Percentiles rank a stretch among this genome's conserved stretches.
Conservation (phyloP, 1,140 invertebrate species). For the Lepidurus couesii region DNA sequence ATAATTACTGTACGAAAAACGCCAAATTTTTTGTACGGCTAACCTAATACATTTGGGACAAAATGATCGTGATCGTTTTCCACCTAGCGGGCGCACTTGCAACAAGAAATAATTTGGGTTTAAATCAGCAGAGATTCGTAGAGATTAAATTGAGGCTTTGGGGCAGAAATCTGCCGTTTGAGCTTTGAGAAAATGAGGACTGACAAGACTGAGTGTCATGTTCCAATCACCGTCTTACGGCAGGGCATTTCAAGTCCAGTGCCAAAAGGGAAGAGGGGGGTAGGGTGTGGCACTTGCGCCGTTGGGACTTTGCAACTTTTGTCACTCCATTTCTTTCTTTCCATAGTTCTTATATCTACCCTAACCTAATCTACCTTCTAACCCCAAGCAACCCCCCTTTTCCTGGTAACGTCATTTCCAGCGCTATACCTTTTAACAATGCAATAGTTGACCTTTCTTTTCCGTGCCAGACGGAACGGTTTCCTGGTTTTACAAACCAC, state of each 20-base stretch:
- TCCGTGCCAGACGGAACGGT: not conserved
- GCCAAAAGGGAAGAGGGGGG: not conserved
- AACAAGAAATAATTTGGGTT: too few relatives aligned
- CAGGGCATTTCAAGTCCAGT: not conserved
- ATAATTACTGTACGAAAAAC: not conserved
- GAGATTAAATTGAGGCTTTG: not conserved
- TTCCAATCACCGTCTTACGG: slow-evolving; percentile 3
- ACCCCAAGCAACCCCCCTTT: not conserved
- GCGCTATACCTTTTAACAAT: not conserved
- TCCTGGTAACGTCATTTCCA: not conserved
- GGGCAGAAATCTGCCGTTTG: not conserved
- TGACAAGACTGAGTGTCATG: not conserved
- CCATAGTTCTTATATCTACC: not conserved
- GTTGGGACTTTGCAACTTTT: not conserved
- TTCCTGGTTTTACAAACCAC: slow-evolving; percentile 10
- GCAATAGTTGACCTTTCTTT: slow-evolving; percentile 2
- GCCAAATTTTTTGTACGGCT: not conserved
- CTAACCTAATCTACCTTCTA: not conserved
- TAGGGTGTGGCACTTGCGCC: not conserved
- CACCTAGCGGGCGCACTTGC: not conserved
- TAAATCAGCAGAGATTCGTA: too few relatives aligned
- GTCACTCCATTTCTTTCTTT: not conserved
- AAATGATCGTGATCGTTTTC: not conserved
- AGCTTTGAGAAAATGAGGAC: not conserved
- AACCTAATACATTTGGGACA: not conserved